phyloP scores from a whole-genome alignment of 2,888 invertebrate species.

The Stomorhina lunata region DNA sequence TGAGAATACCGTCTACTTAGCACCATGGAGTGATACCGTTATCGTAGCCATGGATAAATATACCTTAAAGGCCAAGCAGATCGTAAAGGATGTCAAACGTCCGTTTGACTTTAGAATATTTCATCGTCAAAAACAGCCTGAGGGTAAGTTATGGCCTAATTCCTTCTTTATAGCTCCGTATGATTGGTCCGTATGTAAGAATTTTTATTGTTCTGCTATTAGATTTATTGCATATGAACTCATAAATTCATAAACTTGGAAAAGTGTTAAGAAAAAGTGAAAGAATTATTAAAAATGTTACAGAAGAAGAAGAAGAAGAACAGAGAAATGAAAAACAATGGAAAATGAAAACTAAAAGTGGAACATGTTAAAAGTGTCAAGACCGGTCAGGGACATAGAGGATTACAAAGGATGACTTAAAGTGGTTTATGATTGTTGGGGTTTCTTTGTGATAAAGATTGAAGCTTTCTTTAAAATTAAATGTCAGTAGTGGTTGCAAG shows the following conservation, averaged over 20 bases:
- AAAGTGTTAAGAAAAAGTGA: conserved; percentile 12
- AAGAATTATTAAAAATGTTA: not conserved
- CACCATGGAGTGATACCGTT: conserved; percentile 85
- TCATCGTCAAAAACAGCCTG: conserved; percentile 89
- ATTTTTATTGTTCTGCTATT: not conserved
- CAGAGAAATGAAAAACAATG: not conserved
- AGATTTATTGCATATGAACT: conserved; percentile 25
- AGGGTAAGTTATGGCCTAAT: conserved; percentile 80
- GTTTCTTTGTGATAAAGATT: not conserved
- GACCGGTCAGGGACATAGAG: conserved; percentile 9
- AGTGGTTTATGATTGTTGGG: not conserved
- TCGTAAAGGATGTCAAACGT: conserved; percentile 81
- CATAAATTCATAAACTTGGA: conserved; percentile 26
- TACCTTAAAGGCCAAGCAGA: conserved; percentile 80
- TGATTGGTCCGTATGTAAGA: too few relatives aligned
- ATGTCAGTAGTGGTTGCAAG: too few relatives aligned
- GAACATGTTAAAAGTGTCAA: not conserved
- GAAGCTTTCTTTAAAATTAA: too few relatives aligned
- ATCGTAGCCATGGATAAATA: conserved; percentile 84
- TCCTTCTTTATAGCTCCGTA: conserved; percentile 25
- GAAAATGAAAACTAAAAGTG: conserved; percentile 11
- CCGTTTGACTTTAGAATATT: conserved; percentile 86
- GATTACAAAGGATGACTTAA: not conserved
- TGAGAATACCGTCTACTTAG: conserved; percentile 87
- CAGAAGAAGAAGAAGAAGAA: not conserved